phyloP scores from a whole-genome alignment of 1,140 invertebrate species.

The Arion vulgaris region DNA sequence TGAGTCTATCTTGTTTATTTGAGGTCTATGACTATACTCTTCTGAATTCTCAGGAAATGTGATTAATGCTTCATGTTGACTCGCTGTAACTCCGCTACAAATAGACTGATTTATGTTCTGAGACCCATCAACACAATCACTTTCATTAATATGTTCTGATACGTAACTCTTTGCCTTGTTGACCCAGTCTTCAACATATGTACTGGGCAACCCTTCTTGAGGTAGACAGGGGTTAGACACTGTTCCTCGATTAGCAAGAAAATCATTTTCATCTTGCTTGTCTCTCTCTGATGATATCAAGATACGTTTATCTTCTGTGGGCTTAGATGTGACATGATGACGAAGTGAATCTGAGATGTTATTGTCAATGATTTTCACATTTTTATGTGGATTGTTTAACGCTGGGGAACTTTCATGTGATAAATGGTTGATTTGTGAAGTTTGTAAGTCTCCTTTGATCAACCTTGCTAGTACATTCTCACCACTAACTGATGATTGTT shows the following conservation, averaged over 20 bases:
- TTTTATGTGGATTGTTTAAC: not conserved
- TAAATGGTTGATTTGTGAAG: too few species aligned
- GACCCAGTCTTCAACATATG: slow-evolving; percentile 33
- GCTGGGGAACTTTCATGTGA: too few species aligned
- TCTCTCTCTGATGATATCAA: not conserved
- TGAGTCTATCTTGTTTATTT: not conserved
- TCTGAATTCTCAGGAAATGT: not conserved
- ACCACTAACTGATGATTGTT: not conserved
- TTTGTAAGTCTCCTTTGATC: not conserved
- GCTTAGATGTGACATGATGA: not conserved
- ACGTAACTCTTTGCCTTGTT: not conserved
- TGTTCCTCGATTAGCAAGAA: too few species aligned
- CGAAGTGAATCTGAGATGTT: not conserved
- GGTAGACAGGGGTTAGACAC: not conserved
- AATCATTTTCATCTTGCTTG: not conserved
- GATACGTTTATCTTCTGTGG: not conserved
- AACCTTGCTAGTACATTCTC: not conserved
- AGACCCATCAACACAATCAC: not conserved
- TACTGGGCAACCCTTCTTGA: slow-evolving; percentile 2
- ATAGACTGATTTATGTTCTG: not conserved
- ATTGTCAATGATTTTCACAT: not conserved
- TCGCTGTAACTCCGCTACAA: not conserved
- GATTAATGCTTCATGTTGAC: not conserved
- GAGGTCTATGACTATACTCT: not conserved
- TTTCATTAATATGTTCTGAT: not conserved